These are phyloP conservation scores for Muricea muricata DNA, from an alignment of 92 coral and sea anemone species.

Conservation along the genomic window DNA sequence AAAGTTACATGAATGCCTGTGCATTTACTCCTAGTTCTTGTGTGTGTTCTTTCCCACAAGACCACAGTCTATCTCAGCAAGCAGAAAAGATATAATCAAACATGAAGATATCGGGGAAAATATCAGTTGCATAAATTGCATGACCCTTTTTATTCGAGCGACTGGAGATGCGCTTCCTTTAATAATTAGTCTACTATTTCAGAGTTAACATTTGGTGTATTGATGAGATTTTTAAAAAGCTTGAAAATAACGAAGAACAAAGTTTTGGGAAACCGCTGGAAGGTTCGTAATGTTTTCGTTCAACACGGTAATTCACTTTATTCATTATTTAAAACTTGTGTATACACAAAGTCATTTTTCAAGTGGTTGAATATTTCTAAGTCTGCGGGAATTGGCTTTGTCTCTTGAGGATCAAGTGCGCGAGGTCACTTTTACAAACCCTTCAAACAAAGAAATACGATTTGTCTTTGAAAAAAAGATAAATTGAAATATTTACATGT, in stretches of 20 bases:
- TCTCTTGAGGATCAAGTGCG: too few relatives aligned
- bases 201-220: constrained; percentile 41
- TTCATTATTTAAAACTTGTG: too few relatives aligned
- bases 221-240: constrained; percentile 29
- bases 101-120: constrained; percentile 13
- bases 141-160: constrained; percentile 56
- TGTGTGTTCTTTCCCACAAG: too few relatives aligned
- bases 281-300: neutral
- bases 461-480: neutral
- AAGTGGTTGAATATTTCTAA: too few relatives aligned
- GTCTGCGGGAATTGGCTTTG: too few relatives aligned
- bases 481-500: neutral
- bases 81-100: neutral
- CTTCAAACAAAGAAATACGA: neutral
- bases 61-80: too few relatives aligned
- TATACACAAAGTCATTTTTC: too few relatives aligned
- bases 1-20: too few relatives aligned
- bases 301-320: too few relatives aligned
- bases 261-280: neutral
- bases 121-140: too few relatives aligned
- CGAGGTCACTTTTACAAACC: neutral
- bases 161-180: too few relatives aligned
- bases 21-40: too few relatives aligned
- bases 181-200: constrained; percentile 1
- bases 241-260: neutral